A percentile compares a stretch with the other conserved stretches of the same genome.
phyloP scores from a whole-genome alignment of 2,113 vertebrate species.

The Percina caprodes region DNA sequence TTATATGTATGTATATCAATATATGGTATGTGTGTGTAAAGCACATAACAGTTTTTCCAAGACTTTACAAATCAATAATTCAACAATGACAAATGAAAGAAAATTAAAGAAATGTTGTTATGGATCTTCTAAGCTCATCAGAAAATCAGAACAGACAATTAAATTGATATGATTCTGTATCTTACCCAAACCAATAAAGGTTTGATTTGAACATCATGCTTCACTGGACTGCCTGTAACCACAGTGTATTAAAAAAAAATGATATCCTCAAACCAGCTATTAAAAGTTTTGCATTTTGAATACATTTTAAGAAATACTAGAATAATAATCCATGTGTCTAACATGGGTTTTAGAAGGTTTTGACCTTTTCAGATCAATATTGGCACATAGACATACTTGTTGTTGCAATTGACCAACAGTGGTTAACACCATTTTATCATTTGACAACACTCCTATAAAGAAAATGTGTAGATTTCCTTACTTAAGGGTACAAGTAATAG shows the following conservation, averaged over 20 bases:
- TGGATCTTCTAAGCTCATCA: background rate
- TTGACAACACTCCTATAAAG: background rate
- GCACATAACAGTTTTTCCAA: background rate
- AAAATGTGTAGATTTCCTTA: background rate
- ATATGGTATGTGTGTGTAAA: background rate
- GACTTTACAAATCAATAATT: background rate
- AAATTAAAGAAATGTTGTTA: background rate
- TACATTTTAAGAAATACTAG: background rate
- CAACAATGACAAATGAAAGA: background rate
- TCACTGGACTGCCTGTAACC: background rate
- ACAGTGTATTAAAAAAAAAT: background rate
- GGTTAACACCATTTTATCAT: background rate
- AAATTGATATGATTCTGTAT: background rate
- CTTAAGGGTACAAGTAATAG: background rate
- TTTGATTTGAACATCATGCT: conserved; percentile 15
- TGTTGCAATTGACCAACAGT: background rate
- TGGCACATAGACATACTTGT: background rate
- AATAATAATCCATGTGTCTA: background rate
- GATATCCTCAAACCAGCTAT: background rate
- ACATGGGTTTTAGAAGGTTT: background rate
- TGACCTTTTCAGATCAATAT: background rate
- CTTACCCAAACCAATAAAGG: background rate
- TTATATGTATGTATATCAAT: background rate
- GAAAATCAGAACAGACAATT: background rate
- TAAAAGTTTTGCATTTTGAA: background rate